A percentile compares a stretch with the other conserved stretches of the same genome.
Conservation (phyloP, 1,140 invertebrate species). For the Drosophila sulfurigaster region DNA sequence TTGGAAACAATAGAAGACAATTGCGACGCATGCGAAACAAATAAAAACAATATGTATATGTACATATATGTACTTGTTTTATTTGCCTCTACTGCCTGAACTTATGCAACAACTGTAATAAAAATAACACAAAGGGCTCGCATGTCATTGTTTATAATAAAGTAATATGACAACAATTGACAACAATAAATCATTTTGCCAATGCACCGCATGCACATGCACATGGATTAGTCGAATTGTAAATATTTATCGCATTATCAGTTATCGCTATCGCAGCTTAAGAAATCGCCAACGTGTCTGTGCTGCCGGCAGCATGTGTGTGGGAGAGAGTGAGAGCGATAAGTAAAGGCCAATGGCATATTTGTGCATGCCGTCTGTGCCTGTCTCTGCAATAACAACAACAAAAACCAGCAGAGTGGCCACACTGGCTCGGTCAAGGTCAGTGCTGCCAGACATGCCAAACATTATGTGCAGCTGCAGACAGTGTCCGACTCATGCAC, state of each 20-base stretch:
- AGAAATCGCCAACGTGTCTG: constrained; percentile 20
- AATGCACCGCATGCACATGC: constrained; percentile 9
- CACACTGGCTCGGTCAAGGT: constrained; percentile 41
- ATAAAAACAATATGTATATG: neutral
- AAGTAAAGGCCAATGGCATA: constrained; percentile 36
- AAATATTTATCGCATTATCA: constrained; percentile 30
- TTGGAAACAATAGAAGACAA: neutral
- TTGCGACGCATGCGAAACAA: constrained; percentile 1
- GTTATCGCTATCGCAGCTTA: constrained; percentile 17
- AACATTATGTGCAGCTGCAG: constrained; percentile 12
- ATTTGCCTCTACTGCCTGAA: constrained; percentile 1
- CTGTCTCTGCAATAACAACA: neutral
- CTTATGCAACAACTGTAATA: constrained; percentile 19
- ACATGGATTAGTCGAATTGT: constrained; percentile 1
- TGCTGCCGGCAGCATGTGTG: constrained; percentile 1
- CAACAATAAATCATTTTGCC: constrained; percentile 18
- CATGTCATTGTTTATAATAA: neutral
- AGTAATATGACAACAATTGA: neutral
- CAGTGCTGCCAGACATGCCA: constrained; percentile 40
- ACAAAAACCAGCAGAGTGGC: neutral
- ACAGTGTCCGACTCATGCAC: neutral
- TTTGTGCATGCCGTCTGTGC: constrained; percentile 21
- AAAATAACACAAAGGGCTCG: neutral
- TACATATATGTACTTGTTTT: neutral
- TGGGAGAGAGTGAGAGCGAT: constrained; percentile 7